These are phyloP conservation scores for Macrotus californicus DNA, from an alignment of 2,113 vertebrate species.

Conservation along the genomic window DNA sequence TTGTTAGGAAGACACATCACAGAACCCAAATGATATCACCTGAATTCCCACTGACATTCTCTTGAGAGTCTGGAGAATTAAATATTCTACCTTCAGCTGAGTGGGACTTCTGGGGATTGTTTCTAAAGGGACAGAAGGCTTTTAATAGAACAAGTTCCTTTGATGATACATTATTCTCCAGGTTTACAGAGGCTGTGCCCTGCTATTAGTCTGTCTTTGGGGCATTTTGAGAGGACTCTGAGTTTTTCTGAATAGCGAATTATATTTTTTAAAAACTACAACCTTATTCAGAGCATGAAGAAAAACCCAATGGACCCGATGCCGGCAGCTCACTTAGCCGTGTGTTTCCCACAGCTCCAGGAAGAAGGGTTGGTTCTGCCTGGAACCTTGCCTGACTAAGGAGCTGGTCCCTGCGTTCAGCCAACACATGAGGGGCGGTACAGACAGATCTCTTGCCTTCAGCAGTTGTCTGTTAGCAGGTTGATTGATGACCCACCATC, in stretches of 20 bases:
- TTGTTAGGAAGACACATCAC: background rate
- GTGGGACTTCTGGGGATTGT: background rate
- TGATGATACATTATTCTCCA: background rate
- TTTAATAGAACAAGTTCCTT: background rate
- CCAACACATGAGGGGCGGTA: background rate
- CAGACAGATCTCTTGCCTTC: background rate
- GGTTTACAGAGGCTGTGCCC: background rate
- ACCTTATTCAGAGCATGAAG: background rate
- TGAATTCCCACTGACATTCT: background rate
- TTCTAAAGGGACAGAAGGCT: background rate
- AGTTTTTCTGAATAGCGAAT: background rate
- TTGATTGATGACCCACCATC: rapidly evolving
- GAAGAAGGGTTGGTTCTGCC: background rate
- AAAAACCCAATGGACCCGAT: background rate
- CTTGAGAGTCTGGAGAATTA: background rate
- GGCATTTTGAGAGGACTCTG: background rate
- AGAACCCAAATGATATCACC: background rate
- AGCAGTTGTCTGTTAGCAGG: background rate
- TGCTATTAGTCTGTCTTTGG: background rate
- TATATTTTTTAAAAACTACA: background rate
- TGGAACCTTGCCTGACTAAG: background rate
- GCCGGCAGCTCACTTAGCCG: background rate
- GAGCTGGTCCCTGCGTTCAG: too few species aligned
- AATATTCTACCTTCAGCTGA: background rate
- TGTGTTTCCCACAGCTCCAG: background rate